Conservation (phyloP, 2,797 vertebrate genomes). For the Lithobates sylvaticus region DNA sequence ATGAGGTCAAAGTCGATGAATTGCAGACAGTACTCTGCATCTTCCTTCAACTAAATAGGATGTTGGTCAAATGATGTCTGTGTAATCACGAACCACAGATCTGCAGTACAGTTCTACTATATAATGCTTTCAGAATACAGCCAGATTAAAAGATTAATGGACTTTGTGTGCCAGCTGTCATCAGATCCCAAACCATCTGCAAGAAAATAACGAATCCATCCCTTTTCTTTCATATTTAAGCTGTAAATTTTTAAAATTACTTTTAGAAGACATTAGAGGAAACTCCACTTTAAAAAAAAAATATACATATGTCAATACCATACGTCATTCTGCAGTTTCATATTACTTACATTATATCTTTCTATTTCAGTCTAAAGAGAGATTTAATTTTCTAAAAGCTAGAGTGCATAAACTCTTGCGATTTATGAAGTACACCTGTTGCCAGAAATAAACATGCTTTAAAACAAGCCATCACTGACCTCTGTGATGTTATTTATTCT, state of each 20-base stretch:
- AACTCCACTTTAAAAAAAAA: background rate
- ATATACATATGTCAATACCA: background rate
- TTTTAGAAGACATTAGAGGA: slow-evolving; percentile 13
- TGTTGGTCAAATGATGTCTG: slow-evolving; percentile 29
- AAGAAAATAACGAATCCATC: slow-evolving; percentile 52
- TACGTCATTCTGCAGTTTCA: background rate
- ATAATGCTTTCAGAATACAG: slow-evolving; percentile 49
- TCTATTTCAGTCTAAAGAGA: background rate
- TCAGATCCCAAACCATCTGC: slow-evolving; percentile 55
- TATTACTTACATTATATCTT: background rate
- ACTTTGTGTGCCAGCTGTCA: slow-evolving; percentile 54
- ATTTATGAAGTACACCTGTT: background rate
- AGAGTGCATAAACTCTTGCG: background rate
- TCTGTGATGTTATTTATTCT: too few relatives aligned
- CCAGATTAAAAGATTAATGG: slow-evolving; percentile 59
- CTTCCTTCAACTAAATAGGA: slow-evolving; percentile 23
- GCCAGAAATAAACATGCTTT: too few relatives aligned
- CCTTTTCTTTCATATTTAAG: slow-evolving; percentile 25
- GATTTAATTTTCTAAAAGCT: background rate
- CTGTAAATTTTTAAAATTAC: slow-evolving; percentile 10
- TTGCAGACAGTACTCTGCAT: slow-evolving; percentile 3
- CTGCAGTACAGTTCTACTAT: slow-evolving; percentile 22
- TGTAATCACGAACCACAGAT: slow-evolving; percentile 47
- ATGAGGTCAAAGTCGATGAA: background rate
- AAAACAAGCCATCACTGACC: too few relatives aligned